A percentile compares a stretch with the other conserved stretches of the same genome.
Evolutionary conservation across 2,113 vertebrate species (phyloP).

Genomic region (Stigmatopora argus): DNA sequence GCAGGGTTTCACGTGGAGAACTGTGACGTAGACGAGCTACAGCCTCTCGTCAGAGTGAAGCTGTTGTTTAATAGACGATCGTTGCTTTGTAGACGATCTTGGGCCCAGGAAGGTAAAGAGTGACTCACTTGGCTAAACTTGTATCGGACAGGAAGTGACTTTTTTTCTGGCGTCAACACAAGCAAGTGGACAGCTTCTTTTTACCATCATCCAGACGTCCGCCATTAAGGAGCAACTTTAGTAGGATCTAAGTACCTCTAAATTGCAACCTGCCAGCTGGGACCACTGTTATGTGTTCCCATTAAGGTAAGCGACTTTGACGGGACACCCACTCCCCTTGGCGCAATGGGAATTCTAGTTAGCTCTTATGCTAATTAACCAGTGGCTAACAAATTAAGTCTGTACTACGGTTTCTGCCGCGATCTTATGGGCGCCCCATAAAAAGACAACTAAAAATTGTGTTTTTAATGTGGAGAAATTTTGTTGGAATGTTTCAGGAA

Average conservation of each 20-base stretch:
- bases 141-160: conserved; percentile 26
- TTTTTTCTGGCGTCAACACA: conserved; percentile 2
- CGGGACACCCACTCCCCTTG: conserved; percentile 8
- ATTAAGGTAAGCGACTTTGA: conserved; percentile 20
- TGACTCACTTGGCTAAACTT: conserved; percentile 35
- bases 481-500: background rate
- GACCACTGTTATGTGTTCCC: background rate
- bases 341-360: conserved; percentile 35
- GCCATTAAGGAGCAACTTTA: background rate
- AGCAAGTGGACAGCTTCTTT: background rate
- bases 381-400: conserved; percentile 28
- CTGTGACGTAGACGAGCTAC: background rate
- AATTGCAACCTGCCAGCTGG: background rate
- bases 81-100: conserved; percentile 11
- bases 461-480: background rate
- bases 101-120: conserved; percentile 13
- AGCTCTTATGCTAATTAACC: conserved; percentile 52
- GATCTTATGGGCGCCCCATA: background rate
- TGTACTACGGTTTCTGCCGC: background rate
- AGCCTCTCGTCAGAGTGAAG: background rate
- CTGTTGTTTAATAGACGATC: background rate
- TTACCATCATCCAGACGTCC: background rate
- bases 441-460: background rate
- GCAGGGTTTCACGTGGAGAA: background rate
- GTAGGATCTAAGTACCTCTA: background rate